These are phyloP conservation scores for Diachasmimorpha longicaudata DNA, from an alignment of 1,140 invertebrate species.

Conservation along the genomic window DNA sequence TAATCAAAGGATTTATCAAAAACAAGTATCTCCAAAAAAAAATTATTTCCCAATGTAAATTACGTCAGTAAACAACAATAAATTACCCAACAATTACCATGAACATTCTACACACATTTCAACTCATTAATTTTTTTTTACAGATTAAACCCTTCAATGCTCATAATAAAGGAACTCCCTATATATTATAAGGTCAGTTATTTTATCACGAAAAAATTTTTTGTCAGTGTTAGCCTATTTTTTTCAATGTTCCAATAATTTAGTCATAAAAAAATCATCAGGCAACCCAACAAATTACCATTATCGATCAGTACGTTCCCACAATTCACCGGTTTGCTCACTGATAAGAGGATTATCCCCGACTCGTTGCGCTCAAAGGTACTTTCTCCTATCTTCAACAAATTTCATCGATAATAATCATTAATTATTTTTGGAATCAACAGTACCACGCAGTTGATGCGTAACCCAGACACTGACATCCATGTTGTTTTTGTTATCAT, in stretches of 20 bases:
- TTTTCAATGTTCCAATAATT: not conserved
- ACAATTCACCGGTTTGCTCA: not conserved
- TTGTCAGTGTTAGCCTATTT: too few species aligned
- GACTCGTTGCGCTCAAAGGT: conserved; percentile 1
- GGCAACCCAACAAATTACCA: not conserved
- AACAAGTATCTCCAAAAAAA: too few species aligned
- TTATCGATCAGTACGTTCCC: not conserved
- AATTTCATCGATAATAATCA: not conserved
- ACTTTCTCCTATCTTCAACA: not conserved
- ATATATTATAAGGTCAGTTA: too few species aligned
- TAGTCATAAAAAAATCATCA: not conserved
- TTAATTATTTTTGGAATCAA: not conserved
- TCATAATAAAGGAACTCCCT: too few species aligned
- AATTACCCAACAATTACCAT: too few species aligned
- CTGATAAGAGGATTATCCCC: conserved; percentile 1
- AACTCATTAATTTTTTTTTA: too few species aligned
- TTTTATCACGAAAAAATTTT: too few species aligned
- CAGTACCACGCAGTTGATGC: not conserved
- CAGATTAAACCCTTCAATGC: too few species aligned
- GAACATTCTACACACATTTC: too few species aligned
- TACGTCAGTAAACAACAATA: too few species aligned
- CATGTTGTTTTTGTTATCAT: not conserved
- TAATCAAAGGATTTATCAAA: too few species aligned
- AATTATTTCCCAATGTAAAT: too few species aligned
- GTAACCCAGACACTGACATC: not conserved